Conservation (phyloP, 1,140 invertebrate species). For the Hyles vespertilio region DNA sequence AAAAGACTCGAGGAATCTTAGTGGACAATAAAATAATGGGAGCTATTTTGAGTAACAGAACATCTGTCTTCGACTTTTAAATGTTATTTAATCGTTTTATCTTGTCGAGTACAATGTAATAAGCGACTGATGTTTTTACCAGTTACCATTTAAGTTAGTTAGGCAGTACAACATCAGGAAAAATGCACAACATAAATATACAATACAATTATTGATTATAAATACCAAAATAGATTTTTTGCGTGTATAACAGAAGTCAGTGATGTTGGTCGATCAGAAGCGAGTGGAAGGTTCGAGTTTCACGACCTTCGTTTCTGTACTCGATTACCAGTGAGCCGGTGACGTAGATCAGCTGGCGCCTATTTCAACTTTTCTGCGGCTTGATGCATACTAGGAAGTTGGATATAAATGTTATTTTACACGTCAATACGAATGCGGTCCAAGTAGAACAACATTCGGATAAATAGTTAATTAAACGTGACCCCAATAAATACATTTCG, state of each 20-base stretch:
- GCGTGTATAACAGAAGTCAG: constrained; percentile 15
- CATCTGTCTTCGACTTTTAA: background rate
- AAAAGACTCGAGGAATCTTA: constrained; percentile 43
- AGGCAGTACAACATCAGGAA: too few species aligned
- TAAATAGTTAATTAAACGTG: constrained; percentile 11
- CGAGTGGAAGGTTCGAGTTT: constrained; percentile 61
- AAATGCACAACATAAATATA: too few species aligned
- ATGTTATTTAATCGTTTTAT: too few species aligned
- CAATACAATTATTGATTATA: too few species aligned
- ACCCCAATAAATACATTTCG: constrained; percentile 7
- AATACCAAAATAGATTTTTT: too few species aligned
- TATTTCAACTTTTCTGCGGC: constrained; percentile 42
- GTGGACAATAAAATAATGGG: constrained; percentile 19
- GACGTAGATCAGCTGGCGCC: constrained; percentile 58
- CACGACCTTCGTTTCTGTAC: constrained; percentile 63
- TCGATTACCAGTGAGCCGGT: constrained; percentile 65
- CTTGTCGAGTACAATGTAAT: too few species aligned
- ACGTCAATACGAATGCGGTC: constrained; percentile 18
- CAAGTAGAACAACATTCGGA: constrained; percentile 2
- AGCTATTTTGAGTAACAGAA: constrained; percentile 9
- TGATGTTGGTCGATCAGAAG: constrained; percentile 51
- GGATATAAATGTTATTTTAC: constrained; percentile 13
- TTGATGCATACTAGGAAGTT: constrained; percentile 40
- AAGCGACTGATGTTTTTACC: too few species aligned
- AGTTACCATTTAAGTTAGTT: too few species aligned